Conservation (phyloP, 2,113 vertebrate species). For the Penelope pileata region DNA sequence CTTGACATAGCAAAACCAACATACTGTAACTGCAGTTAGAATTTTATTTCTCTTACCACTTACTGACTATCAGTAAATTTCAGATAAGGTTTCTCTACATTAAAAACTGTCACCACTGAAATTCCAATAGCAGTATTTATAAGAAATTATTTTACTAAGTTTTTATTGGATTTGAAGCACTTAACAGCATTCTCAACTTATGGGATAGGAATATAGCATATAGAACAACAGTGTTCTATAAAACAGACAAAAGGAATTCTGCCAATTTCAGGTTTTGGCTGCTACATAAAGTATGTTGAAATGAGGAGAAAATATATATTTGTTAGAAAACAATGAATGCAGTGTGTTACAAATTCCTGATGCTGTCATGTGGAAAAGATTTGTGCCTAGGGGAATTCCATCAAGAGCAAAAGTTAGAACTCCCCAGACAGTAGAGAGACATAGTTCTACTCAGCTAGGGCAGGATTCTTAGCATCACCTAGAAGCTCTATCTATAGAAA, state of each 20-base stretch:
- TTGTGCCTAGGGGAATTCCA: not conserved
- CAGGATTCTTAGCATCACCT: not conserved
- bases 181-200: not conserved
- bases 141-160: not conserved
- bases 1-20: not conserved
- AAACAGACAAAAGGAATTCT: not conserved
- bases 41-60: not conserved
- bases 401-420: not conserved
- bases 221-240: not conserved
- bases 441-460: not conserved
- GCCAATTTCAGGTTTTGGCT: not conserved
- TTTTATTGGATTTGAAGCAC: not conserved
- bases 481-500: not conserved
- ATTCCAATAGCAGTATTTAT: not conserved
- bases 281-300: not conserved
- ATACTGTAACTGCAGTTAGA: not conserved
- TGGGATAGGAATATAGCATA: not conserved
- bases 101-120: slow-evolving; percentile 3
- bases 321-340: not conserved
- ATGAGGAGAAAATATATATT: not conserved
- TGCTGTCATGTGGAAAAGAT: not conserved
- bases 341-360: not conserved
- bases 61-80: not conserved
- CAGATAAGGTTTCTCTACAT: not conserved
- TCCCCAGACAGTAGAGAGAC: not conserved